phyloP scores from a whole-genome alignment of 2,113 vertebrate genomes.

The Macrotis lagotis region DNA sequence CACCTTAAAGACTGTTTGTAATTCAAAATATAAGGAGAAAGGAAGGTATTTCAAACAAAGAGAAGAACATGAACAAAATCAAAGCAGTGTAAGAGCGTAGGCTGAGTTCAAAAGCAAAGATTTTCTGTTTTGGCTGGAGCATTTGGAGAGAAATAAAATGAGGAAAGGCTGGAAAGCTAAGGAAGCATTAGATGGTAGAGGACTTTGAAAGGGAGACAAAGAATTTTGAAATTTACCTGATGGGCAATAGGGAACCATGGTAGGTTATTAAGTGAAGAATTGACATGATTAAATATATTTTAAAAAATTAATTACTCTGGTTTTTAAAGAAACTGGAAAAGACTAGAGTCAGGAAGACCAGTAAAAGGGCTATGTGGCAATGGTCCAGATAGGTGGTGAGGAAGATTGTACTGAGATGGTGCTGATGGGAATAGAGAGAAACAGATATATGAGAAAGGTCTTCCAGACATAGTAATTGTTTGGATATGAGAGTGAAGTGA shows the following conservation, averaged over 20 bases:
- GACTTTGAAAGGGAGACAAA: background rate
- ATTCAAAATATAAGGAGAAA: background rate
- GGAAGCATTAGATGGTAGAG: background rate
- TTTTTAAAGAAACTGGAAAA: background rate
- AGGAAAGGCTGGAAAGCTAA: background rate
- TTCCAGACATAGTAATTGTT: background rate
- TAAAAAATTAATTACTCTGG: background rate
- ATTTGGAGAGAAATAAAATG: background rate
- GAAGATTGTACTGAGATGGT: background rate
- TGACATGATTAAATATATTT: background rate
- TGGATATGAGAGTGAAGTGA: background rate
- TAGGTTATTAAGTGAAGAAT: background rate
- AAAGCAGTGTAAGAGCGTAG: background rate
- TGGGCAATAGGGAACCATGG: background rate
- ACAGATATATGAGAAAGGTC: background rate
- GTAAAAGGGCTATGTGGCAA: background rate
- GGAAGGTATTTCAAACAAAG: background rate
- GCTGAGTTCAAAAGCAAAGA: background rate
- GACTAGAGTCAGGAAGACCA: background rate
- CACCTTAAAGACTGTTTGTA: background rate
- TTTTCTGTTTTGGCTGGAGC: background rate
- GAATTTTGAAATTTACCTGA: background rate
- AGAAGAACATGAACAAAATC: background rate
- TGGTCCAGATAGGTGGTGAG: background rate
- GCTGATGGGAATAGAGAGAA: background rate